Base-by-base conservation (phyloP, 2,113 vertebrate species). In the Entosphenus tridentatus region DNA sequence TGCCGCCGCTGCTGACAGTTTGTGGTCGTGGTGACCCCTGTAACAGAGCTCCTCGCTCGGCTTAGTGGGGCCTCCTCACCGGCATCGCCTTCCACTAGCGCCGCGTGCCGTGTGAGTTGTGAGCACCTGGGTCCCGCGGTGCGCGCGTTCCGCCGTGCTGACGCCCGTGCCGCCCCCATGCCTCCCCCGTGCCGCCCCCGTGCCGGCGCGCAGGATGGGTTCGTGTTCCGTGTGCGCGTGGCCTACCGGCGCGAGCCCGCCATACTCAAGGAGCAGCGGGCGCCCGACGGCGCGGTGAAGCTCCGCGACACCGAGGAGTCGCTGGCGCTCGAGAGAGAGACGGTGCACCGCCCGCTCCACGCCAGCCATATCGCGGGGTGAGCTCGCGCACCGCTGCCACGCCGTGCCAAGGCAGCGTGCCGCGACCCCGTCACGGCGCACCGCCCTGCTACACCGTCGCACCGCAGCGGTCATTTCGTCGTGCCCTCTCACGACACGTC, bases 331-430 rank as follows among this genome's bases (percentile, higher is more conserved):
- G 88, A 98, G 76, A 72, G 83, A 76, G 83, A 86, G 69, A 95
- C 82, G 0, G 71, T 80, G 69, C 87, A 89, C 69, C 75, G 81
- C 70, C 88, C 93, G 8, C 79, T 85, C 39, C 77, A 96, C 56
- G 96, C 86, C 68, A 96, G 93, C 75, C 39, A 86, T 82, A 0
- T 74, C 96, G 71, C 89, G 96, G 12, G 93, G 93, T 91, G 96
- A 77, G 11, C 76, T 6, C 16, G 8, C 8, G 55, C 10, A 4
- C 11, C 13, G 6, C 13, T 8, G 13, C 13, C 9, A 10, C 17
- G 8, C 59, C 57, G 5, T 55, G 57, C 8, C 39, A 58, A 2
- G 57, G 16, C 11, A 12, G 8, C 14, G 16, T 13, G 16, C 3
- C n/a, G 14, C 13, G 39, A 39, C 39, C 4, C 39, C 39, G 39